A percentile compares a stretch with the other conserved stretches of the same genome.
Evolutionary conservation across 1,140 invertebrate species (phyloP).

Genomic region (Pararge aegeria): DNA sequence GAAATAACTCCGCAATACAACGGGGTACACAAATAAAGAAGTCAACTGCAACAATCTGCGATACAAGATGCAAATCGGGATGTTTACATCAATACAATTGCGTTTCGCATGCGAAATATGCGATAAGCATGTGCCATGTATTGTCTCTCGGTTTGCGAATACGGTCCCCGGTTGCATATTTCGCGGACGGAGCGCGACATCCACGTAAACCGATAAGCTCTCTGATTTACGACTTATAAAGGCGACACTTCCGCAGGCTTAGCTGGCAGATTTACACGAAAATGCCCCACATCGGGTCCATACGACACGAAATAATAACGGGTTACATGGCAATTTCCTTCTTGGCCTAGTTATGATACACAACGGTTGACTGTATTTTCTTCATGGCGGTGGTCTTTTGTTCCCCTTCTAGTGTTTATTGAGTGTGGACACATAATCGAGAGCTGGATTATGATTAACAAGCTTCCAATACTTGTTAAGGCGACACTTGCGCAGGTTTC

Average conservation of each 20-base stretch:
- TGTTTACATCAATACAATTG: conserved; percentile 30
- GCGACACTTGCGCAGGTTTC: too few species aligned
- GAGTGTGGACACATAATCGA: too few species aligned
- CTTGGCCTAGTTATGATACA: not conserved
- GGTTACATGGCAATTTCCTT: conserved; percentile 23
- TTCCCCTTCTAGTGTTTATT: not conserved
- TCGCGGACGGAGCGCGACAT: conserved; percentile 42
- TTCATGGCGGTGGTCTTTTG: not conserved
- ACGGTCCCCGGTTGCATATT: conserved; percentile 46
- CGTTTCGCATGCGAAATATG: conserved; percentile 34
- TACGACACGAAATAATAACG: conserved; percentile 21
- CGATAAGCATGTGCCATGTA: conserved; percentile 30
- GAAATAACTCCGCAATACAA: not conserved
- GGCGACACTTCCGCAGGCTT: conserved; percentile 58
- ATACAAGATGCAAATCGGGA: conserved; percentile 23
- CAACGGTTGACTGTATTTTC: not conserved
- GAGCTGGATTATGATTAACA: too few species aligned
- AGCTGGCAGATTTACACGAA: conserved; percentile 52
- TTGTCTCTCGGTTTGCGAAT: conserved; percentile 34
- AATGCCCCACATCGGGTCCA: conserved; percentile 1
- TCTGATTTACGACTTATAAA: conserved; percentile 66
- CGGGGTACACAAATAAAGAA: conserved; percentile 22
- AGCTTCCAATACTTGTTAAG: too few species aligned
- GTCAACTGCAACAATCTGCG: conserved; percentile 13
- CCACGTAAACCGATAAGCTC: conserved; percentile 55